Evolutionary conservation across 1,140 invertebrate species (phyloP).

Genomic region (Drosophila ananassae): DNA sequence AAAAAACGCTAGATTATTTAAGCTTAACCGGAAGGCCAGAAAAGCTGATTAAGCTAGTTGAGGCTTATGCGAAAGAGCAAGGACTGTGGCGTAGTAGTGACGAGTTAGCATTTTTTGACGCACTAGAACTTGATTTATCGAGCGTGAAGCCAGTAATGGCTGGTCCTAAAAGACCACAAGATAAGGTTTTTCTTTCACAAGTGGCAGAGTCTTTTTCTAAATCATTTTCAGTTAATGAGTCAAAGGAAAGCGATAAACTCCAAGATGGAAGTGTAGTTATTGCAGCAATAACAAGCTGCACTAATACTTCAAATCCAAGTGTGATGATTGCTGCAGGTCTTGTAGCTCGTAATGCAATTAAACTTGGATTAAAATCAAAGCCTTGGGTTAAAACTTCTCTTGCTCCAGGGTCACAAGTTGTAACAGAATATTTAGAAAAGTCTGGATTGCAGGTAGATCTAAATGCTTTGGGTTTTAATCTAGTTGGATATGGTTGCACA

Average conservation of each 20-base stretch:
- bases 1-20: slow-evolving; percentile 93
- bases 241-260: slow-evolving; percentile 92
- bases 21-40: no score
- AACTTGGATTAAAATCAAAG: slow-evolving; percentile 93
- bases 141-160: slow-evolving; percentile 97
- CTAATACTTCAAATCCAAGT: slow-evolving; percentile 98
- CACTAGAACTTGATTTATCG: slow-evolving; percentile 89
- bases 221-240: slow-evolving; percentile 92
- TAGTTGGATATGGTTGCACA: slow-evolving; percentile 99
- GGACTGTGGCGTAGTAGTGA: slow-evolving; percentile 91
- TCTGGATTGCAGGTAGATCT: no score
- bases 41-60: no score
- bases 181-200: slow-evolving; percentile 94
- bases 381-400: slow-evolving; percentile 98
- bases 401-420: slow-evolving; percentile 98
- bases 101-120: no score
- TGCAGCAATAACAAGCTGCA: slow-evolving; percentile 98
- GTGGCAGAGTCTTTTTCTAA: slow-evolving; percentile 97
- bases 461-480: no score
- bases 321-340: slow-evolving; percentile 98
- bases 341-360: slow-evolving; percentile 97
- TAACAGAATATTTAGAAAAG: slow-evolving; percentile 97
- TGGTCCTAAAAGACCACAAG: slow-evolving; percentile 98
- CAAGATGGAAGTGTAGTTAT: slow-evolving; percentile 97
- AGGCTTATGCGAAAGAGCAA: no score